A percentile compares a stretch with the other conserved stretches of the same genome.
Evolutionary conservation across 2,888 invertebrate species (phyloP).

Genomic region (Syrphus vitripennis): DNA sequence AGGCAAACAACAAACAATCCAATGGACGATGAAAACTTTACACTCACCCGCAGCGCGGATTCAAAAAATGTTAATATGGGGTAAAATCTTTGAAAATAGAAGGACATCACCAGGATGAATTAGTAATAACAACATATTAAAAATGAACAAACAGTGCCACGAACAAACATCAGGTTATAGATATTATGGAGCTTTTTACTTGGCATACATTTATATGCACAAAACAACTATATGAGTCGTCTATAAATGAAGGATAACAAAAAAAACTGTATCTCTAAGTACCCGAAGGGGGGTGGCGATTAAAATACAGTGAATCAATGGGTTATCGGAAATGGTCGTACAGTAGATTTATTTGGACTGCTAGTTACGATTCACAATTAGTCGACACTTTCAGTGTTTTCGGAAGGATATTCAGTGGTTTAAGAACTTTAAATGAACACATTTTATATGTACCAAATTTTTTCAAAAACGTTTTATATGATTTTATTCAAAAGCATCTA

Average conservation of each 20-base stretch:
- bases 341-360: too few species aligned
- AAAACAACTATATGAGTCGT: background rate
- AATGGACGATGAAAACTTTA: constrained; percentile 49
- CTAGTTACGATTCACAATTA: too few species aligned
- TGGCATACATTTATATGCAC: constrained; percentile 12
- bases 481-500: too few species aligned
- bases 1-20: constrained; percentile 60
- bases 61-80: constrained; percentile 37
- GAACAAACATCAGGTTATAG: constrained; percentile 75
- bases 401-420: too few species aligned
- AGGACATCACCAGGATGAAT: constrained; percentile 24
- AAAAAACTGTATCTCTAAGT: background rate
- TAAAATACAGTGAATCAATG: background rate
- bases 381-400: too few species aligned
- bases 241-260: background rate
- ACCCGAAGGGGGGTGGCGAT: background rate
- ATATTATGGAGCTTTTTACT: constrained; percentile 69
- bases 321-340: too few species aligned
- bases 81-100: constrained; percentile 19
- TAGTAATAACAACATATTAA: constrained; percentile 64
- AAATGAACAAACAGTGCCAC: constrained; percentile 75
- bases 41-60: constrained; percentile 49
- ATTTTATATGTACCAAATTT: too few species aligned
- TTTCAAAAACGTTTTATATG: too few species aligned
- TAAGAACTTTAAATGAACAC: too few species aligned